Base-by-base conservation (phyloP, 2,797 vertebrate genomes). In the Carapus acus region DNA sequence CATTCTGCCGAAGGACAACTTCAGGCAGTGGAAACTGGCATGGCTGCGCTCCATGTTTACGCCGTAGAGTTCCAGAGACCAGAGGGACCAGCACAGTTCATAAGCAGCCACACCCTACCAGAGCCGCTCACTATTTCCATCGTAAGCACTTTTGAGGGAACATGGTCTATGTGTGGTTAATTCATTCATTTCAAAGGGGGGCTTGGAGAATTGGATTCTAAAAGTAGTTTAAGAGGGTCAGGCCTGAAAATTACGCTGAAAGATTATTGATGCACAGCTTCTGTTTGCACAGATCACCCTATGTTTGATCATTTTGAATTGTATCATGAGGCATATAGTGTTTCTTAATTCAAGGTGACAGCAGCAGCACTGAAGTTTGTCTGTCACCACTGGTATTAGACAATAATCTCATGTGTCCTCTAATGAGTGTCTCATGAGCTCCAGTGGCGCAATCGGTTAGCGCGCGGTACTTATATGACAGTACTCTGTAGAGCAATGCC, bases 101-200 rank as follows among this genome's bases (percentile, higher is more conserved):
- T 66, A 40, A 51, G 51, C 62, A 65, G 73, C 73, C 80, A 75
- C 81, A 73, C 83, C 83, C 81, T 58, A 58, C 40, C 24, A 33
- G 43, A 64, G 57, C 36, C 49, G 12, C 65, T 78, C 73, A 78
- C 36, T 69, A 65, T 83, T 82, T 85, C 81, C 81, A 80, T 70
- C 48, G 39, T 38, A 18, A 60, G 17, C 18, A 0, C 18, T 49
- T 54, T 47, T 4, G 54, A 43, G 53, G 41, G 65, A 49, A 52
- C 17, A 29, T 6, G 31, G 37, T 27, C 43, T 31, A 40, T 27
- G 13, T 17, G 42, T 37, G 43, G 43, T 15, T 5, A 12, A 7
- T 49, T 31, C 41, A 39, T 43, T 67, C 51, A 50, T 44, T 49
- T 48, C n/a, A 52, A 18, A 21, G 16, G 13, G n/a, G 13, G 58